Base-by-base conservation (phyloP, 2,888 invertebrate species). In the Bombyx huttoni region DNA sequence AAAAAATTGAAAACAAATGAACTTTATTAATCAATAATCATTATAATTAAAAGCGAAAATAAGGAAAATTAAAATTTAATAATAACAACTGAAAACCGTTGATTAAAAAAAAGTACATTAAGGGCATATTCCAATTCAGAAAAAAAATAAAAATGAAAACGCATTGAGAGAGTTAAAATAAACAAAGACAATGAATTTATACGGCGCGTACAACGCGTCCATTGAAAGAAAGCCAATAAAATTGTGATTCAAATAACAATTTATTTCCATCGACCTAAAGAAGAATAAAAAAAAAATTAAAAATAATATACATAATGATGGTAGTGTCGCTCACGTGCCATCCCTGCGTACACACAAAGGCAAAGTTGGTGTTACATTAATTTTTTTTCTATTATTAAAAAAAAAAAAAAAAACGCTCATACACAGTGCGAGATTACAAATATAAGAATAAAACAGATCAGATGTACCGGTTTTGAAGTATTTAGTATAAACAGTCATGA, bases 1-100 rank as follows among this genome's bases (percentile, higher is more conserved):
- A 52, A 53, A 58, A 72, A 67, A 60, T 65, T 71, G 62, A 73
- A 79, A 78, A 77, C 78, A 80, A 78, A 69, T 71, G 69, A 67
- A 67, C 12, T 80, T 81, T 77, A 78, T 77, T 79, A 60, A 24
- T 62, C 59, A 51, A 51, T 47, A 51, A 46, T 51, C 47, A 46
- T 51, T 51, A 51, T 50, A 65, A n/a, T 64, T 67, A 65, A 62
- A 62, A 67, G 63, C 64, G 70, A 70, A 75, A 72, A 75, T 65
- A 68, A 63, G 65, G 64, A 55, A 65, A 68, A 64, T 56, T 52
- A 65, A 67, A 62, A 54, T 58, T 57, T 54, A 60, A 62, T 60
- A 62, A 63, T 65, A 65, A 70, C 66, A 64, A 64, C 54, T 56
- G 55, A 47, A 47, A 45, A 54, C 54, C 55, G 50, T 53, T 52